Evolutionary conservation across 1,140 invertebrate genomes (phyloP).

Genomic region (Eupeodes corollae): DNA sequence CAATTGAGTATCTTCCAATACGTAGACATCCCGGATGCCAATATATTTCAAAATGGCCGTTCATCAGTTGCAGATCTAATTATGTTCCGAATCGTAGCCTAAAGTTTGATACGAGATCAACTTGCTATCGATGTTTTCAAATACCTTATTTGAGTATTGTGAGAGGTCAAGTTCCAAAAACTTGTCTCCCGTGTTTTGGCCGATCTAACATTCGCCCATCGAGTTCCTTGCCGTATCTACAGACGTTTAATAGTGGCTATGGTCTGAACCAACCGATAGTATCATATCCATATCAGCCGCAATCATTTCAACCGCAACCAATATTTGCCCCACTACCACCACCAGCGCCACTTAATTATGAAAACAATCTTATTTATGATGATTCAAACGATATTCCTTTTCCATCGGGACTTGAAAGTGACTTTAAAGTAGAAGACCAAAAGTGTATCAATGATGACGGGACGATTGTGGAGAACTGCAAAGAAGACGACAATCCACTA

Average conservation of each 20-base stretch:
- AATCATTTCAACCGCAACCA: too few relatives aligned
- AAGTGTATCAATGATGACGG: conserved; percentile 11
- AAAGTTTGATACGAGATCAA: too few relatives aligned
- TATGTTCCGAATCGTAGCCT: too few relatives aligned
- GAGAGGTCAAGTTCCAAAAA: conserved; percentile 12
- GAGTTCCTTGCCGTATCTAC: too few relatives aligned
- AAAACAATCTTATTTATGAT: not conserved
- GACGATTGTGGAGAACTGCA: conserved; percentile 12
- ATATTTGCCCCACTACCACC: not conserved
- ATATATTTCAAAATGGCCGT: too few relatives aligned
- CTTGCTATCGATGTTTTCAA: conserved; percentile 13
- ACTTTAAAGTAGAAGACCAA: conserved; percentile 7
- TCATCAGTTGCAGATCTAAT: too few relatives aligned
- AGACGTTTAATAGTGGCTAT: too few relatives aligned
- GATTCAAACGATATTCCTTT: too few relatives aligned
- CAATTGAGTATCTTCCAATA: conserved; percentile 19
- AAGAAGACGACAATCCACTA: not conserved
- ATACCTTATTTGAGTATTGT: conserved; percentile 15
- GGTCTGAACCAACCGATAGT: too few relatives aligned
- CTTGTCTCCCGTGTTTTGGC: conserved; percentile 14
- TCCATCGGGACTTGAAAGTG: conserved; percentile 1
- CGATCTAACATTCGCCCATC: not conserved
- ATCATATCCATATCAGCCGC: too few relatives aligned
- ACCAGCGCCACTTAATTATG: not conserved
- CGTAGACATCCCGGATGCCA: not conserved